These are phyloP conservation scores for Oryctolagus cuniculus DNA, from an alignment of 2,113 vertebrate genomes.

Conservation along the genomic window mOryCun1.1 NC_091436.1:71565501-71566000, in stretches of 20 bases:
- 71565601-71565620: neutral
- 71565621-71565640: neutral
- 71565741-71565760: neutral
- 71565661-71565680: neutral
- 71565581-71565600: neutral
- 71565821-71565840: constrained; percentile 37
- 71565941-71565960: neutral
- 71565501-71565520: neutral
- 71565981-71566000: neutral
- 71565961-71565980: constrained; percentile 22
- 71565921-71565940: neutral
- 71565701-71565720: neutral
- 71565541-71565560: neutral
- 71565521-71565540: constrained; percentile 20
- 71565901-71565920: neutral
- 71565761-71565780: neutral
- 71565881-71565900: neutral
- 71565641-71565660: neutral
- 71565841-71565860: neutral
- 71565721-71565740: neutral
- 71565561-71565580: neutral
- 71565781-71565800: neutral
- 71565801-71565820: constrained; percentile 8
- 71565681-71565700: neutral
- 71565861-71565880: neutral